Conservation (phyloP, 1,140 invertebrate genomes). For the Harpegnathos saltator region DNA sequence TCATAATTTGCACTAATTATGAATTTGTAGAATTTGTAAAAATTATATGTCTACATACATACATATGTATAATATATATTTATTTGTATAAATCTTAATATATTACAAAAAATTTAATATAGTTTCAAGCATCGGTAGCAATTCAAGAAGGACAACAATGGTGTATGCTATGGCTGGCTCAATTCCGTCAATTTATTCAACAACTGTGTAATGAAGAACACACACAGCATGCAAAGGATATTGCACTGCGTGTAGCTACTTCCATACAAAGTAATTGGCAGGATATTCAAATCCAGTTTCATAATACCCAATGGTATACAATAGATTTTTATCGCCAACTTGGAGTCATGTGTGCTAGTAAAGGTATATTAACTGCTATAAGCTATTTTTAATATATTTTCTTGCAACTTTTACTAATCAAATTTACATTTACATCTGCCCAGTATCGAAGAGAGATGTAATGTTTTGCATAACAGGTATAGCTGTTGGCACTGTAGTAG, state of each 20-base stretch:
- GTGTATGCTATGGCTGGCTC: conserved; percentile 76
- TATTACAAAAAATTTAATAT: conserved; percentile 44
- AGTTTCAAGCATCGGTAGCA: conserved; percentile 83
- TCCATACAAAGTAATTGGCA: conserved; percentile 78
- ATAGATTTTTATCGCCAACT: conserved; percentile 79
- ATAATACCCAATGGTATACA: conserved; percentile 77
- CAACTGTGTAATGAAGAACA: conserved; percentile 80
- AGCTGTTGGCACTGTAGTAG: conserved; percentile 85
- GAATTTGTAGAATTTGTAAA: background rate
- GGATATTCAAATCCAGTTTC: conserved; percentile 78
- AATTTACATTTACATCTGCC: conserved; percentile 64
- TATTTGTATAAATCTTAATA: conserved; percentile 39
- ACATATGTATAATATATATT: conserved; percentile 23
- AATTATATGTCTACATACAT: background rate
- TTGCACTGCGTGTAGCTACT: conserved; percentile 72
- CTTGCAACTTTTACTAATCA: background rate
- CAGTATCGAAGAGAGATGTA: conserved; percentile 85
- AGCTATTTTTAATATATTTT: conserved; percentile 43
- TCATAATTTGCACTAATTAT: background rate
- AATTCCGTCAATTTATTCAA: conserved; percentile 77
- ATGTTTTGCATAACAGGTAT: conserved; percentile 86
- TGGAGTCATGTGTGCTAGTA: conserved; percentile 65
- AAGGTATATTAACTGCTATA: conserved; percentile 74
- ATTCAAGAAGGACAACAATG: conserved; percentile 83
- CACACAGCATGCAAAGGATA: conserved; percentile 79